These are phyloP conservation scores for Larimichthys polyactis DNA, from an alignment of 2,113 vertebrate genomes.

Conservation along the genomic window DNA sequence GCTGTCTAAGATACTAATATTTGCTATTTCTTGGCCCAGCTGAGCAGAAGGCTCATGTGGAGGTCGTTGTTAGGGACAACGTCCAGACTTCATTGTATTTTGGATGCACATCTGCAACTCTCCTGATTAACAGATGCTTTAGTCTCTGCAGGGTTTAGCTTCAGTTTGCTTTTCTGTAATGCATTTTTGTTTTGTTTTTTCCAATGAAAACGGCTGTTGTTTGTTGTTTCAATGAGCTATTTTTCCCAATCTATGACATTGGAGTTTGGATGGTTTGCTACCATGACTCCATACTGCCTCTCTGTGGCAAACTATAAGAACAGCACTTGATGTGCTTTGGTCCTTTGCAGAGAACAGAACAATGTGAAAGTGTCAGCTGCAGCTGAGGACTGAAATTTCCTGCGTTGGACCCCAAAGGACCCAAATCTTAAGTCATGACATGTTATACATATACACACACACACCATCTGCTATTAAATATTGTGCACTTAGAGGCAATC, in stretches of 20 bases:
- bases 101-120: neutral
- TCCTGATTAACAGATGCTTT: neutral
- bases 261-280: neutral
- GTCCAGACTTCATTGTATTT: neutral
- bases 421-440: slow-evolving; percentile 72
- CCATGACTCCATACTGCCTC: slow-evolving; percentile 62
- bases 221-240: neutral
- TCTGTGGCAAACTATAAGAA: slow-evolving; percentile 53
- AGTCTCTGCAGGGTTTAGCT: neutral
- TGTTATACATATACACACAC: slow-evolving; percentile 48
- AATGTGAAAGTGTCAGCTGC: slow-evolving; percentile 10
- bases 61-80: neutral
- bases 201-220: neutral
- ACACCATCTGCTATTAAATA: slow-evolving; percentile 1
- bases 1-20: neutral
- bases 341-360: neutral
- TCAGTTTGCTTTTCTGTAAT: neutral
- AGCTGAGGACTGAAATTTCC: slow-evolving; percentile 29
- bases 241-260: neutral
- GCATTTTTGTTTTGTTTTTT: neutral
- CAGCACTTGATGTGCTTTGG: neutral
- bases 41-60: neutral
- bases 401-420: slow-evolving; percentile 57
- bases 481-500: neutral
- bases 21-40: neutral